These are phyloP conservation scores for Slavum lentiscoides DNA, from an alignment of 2,888 invertebrate species.

Conservation along the genomic window DNA sequence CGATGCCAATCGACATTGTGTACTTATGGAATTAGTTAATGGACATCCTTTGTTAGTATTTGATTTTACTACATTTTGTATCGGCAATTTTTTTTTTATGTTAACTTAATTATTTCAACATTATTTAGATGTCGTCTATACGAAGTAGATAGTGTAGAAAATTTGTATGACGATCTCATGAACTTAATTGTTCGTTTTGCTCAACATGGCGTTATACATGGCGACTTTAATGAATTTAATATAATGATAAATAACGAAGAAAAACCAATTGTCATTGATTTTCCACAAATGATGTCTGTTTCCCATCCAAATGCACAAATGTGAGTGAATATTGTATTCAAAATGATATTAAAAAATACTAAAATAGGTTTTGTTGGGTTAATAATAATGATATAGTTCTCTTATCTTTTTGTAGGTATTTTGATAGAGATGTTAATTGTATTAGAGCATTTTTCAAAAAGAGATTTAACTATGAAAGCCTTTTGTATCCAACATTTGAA, in stretches of 20 bases:
- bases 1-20: slow-evolving; percentile 92
- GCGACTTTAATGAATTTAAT: slow-evolving; percentile 99
- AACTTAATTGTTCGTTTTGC: slow-evolving; percentile 86
- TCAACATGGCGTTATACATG: slow-evolving; percentile 95
- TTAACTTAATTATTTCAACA: slow-evolving; percentile 11
- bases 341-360: background rate
- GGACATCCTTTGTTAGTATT: slow-evolving; percentile 77
- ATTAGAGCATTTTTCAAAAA: slow-evolving; percentile 87
- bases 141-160: slow-evolving; percentile 71
- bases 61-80: background rate
- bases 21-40: slow-evolving; percentile 90
- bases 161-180: slow-evolving; percentile 92
- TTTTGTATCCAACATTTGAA: slow-evolving; percentile 73
- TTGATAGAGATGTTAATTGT: slow-evolving; percentile 93
- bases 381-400: background rate
- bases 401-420: slow-evolving; percentile 68
- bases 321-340: slow-evolving; percentile 62
- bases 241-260: slow-evolving; percentile 82
- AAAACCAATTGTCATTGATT: slow-evolving; percentile 89
- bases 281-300: slow-evolving; percentile 98
- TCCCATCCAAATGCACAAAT: slow-evolving; percentile 87
- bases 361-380: background rate
- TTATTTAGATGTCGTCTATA: slow-evolving; percentile 65
- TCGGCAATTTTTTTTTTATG: background rate
- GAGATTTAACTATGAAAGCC: slow-evolving; percentile 87